Evolutionary conservation across 2,888 invertebrate species (phyloP).

Genomic region (Epinotia demarniana): DNA sequence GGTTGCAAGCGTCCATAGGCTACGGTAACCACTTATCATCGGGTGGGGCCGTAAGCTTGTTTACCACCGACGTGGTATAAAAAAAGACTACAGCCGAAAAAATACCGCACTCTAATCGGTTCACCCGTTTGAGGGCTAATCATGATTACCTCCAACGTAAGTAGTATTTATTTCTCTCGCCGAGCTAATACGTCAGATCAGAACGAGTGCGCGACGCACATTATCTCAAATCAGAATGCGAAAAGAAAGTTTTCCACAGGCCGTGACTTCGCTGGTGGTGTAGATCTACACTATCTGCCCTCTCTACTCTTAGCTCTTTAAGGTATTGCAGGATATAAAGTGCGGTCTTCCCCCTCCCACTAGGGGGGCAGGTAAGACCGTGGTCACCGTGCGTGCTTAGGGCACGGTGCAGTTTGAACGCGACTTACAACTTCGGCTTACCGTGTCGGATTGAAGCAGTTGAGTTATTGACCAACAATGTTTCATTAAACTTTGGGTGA

Average conservation of each 20-base stretch:
- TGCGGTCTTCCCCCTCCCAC: constrained; percentile 22
- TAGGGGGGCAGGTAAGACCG: constrained; percentile 33
- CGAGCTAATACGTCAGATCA: no score
- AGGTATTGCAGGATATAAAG: constrained; percentile 41
- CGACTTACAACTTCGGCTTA: constrained; percentile 26
- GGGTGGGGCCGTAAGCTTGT: no score
- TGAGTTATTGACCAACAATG: neutral
- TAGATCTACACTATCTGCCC: neutral
- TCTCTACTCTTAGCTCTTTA: constrained; percentile 11
- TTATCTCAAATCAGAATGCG: neutral
- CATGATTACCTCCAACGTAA: no score
- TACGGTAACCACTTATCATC: no score
- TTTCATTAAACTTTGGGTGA: neutral
- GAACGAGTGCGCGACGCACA: no score
- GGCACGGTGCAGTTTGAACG: constrained; percentile 9
- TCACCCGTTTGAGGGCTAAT: no score
- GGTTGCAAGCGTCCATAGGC: no score
- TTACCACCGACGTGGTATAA: no score
- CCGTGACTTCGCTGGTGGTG: neutral
- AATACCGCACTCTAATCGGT: no score
- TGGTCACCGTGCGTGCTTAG: constrained; percentile 33
- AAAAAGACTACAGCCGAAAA: no score
- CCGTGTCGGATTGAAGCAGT: neutral
- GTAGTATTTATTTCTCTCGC: no score
- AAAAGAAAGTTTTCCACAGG: neutral